phyloP scores from a whole-genome alignment of 2,888 invertebrate genomes.

The Anoncus sp. region DNA sequence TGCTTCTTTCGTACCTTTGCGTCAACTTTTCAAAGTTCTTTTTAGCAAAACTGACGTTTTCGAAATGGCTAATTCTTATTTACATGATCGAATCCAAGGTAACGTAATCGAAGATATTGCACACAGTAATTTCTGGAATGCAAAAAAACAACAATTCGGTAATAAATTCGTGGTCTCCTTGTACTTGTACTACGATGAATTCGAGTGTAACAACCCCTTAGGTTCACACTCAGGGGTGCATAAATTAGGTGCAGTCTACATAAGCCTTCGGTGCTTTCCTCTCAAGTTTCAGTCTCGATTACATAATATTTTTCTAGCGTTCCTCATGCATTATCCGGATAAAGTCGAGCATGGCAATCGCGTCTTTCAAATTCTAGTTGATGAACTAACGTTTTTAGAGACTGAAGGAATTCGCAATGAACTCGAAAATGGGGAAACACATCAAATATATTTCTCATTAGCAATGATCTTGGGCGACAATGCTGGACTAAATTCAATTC shows the following conservation, averaged over 20 bases:
- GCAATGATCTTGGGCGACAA: conserved; percentile 61
- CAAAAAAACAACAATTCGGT: conserved; percentile 38
- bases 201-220: conserved; percentile 56
- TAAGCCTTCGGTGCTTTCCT: conserved; percentile 57
- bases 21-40: conserved; percentile 47
- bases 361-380: conserved; percentile 48
- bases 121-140: conserved; percentile 54
- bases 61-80: conserved; percentile 24
- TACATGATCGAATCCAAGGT: conserved; percentile 23
- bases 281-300: conserved; percentile 42
- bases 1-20: conserved; percentile 41
- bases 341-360: conserved; percentile 37
- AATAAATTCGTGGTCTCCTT: conserved; percentile 54
- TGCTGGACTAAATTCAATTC: conserved; percentile 59
- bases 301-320: conserved; percentile 50
- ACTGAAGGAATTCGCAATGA: conserved; percentile 51
- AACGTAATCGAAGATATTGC: conserved; percentile 43
- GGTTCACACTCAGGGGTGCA: conserved; percentile 57
- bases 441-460: conserved; percentile 54
- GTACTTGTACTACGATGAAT: conserved; percentile 55
- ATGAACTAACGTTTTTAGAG: conserved; percentile 59
- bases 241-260: conserved; percentile 53
- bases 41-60: conserved; percentile 32
- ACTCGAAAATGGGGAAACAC: conserved; percentile 30
- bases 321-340: conserved; percentile 51